phyloP scores from a whole-genome alignment of 2,888 invertebrate genomes.

The Poecilobothrus nobilitatus region DNA sequence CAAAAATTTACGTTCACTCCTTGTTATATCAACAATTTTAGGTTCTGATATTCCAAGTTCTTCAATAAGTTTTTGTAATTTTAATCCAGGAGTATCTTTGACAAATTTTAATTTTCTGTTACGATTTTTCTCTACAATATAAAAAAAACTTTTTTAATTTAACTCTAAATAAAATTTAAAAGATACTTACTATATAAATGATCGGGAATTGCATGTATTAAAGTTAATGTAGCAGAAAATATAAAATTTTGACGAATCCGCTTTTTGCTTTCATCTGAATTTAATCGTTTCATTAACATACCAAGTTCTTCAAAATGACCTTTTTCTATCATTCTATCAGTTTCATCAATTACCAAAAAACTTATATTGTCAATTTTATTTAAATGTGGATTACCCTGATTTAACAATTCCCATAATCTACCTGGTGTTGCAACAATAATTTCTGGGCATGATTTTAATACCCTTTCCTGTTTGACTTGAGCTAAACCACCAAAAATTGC shows the following conservation, averaged over 20 bases:
- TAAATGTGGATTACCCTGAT: conserved; percentile 68
- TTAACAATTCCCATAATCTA: conserved; percentile 86
- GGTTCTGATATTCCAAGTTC: conserved; percentile 78
- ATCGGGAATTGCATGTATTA: conserved; percentile 77
- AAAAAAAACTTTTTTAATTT: not conserved
- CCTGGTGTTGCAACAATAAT: conserved; percentile 97
- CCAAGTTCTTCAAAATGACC: conserved; percentile 92
- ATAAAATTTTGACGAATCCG: conserved; percentile 81
- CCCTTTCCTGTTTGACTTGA: conserved; percentile 83
- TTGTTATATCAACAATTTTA: conserved; percentile 87
- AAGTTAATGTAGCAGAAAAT: conserved; percentile 92
- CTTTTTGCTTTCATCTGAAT: conserved; percentile 54
- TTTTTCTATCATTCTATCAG: conserved; percentile 94
- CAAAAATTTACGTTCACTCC: conserved; percentile 52
- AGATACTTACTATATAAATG: conserved; percentile 53
- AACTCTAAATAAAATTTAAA: not conserved
- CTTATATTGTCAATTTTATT: conserved; percentile 65
- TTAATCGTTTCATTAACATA: conserved; percentile 69
- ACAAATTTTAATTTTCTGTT: conserved; percentile 44
- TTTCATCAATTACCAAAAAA: conserved; percentile 93
- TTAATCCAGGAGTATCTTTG: conserved; percentile 64
- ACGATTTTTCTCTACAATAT: conserved; percentile 32
- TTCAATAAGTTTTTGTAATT: conserved; percentile 67
- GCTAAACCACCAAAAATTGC: conserved; percentile 92
- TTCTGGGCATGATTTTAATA: conserved; percentile 76